These are phyloP conservation scores for Nectonema munidae DNA, from an alignment of 2,888 invertebrate species.

Conservation along the genomic window DNA sequence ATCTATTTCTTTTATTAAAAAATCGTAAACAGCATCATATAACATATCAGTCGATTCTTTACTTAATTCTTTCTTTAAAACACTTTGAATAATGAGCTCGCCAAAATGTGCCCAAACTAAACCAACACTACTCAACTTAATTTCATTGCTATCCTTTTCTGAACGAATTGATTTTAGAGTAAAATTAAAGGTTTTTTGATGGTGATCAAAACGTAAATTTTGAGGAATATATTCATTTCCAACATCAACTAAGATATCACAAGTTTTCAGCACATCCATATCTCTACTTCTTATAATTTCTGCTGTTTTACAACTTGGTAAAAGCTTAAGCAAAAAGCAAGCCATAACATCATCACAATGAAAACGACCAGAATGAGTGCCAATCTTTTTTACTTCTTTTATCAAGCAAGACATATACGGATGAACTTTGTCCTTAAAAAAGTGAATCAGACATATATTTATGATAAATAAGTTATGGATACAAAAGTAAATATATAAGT, in stretches of 20 bases:
- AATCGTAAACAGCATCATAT: conserved; percentile 37
- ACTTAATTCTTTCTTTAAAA: conserved; percentile 11
- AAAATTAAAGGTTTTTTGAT: conserved; percentile 42
- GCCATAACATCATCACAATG: conserved; percentile 83
- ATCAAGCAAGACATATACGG: too few relatives aligned
- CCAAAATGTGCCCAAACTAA: conserved; percentile 64
- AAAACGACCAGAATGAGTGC: conserved; percentile 39
- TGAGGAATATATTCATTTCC: conserved; percentile 48
- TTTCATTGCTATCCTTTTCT: conserved; percentile 21
- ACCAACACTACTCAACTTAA: conserved; percentile 69
- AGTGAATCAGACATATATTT: too few relatives aligned
- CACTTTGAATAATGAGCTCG: conserved; percentile 32
- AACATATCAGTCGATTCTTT: conserved; percentile 20
- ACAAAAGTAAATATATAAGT: too few relatives aligned
- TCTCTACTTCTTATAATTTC: conserved; percentile 36
- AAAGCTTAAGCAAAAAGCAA: conserved; percentile 48
- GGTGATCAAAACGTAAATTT: conserved; percentile 56
- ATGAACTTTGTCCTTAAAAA: too few relatives aligned
- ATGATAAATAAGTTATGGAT: too few relatives aligned
- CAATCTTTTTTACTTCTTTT: conserved; percentile 23
- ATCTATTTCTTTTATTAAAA: conserved; percentile 64
- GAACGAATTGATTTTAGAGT: conserved; percentile 28
- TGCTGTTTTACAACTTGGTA: conserved; percentile 46
- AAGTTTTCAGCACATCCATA: conserved; percentile 32
- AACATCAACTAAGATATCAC: conserved; percentile 78